Evolutionary conservation across 2,888 invertebrate species (phyloP).

Genomic region (Coenonympha glycerion): DNA sequence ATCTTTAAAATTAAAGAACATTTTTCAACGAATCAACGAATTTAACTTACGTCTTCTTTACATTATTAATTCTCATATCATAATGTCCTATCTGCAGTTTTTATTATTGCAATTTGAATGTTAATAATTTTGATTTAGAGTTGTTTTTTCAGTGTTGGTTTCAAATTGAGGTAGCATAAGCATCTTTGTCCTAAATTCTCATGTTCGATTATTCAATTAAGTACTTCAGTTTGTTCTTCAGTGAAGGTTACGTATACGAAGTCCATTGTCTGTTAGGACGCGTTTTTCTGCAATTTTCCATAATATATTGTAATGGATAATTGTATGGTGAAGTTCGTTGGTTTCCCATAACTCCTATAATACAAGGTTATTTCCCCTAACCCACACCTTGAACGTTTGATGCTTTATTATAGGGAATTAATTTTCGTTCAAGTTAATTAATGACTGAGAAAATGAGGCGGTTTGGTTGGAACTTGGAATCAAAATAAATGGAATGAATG

Average conservation of each 20-base stretch:
- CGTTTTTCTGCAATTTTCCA: slow-evolving; percentile 32
- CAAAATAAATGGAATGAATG: neutral
- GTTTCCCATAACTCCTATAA: slow-evolving; percentile 17
- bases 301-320: slow-evolving; percentile 34
- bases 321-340: slow-evolving; percentile 8
- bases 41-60: slow-evolving; percentile 13
- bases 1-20: slow-evolving; percentile 10
- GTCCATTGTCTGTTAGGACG: slow-evolving; percentile 31
- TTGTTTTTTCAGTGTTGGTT: slow-evolving; percentile 18
- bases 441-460: too few species aligned
- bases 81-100: slow-evolving; percentile 20
- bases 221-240: slow-evolving; percentile 25
- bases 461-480: neutral
- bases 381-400: slow-evolving; percentile 19
- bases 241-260: slow-evolving; percentile 29
- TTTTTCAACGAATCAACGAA: slow-evolving; percentile 12
- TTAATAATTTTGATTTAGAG: slow-evolving; percentile 20
- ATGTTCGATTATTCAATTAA: slow-evolving; percentile 42
- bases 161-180: slow-evolving; percentile 23
- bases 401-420: neutral
- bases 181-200: slow-evolving; percentile 39
- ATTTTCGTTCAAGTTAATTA: neutral
- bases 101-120: slow-evolving; percentile 18
- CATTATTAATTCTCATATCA: slow-evolving; percentile 14
- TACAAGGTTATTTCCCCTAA: slow-evolving; percentile 14